Evolutionary conservation across 2,797 vertebrate genomes (phyloP).

Genomic region (Coccyzus lansbergi): DNA sequence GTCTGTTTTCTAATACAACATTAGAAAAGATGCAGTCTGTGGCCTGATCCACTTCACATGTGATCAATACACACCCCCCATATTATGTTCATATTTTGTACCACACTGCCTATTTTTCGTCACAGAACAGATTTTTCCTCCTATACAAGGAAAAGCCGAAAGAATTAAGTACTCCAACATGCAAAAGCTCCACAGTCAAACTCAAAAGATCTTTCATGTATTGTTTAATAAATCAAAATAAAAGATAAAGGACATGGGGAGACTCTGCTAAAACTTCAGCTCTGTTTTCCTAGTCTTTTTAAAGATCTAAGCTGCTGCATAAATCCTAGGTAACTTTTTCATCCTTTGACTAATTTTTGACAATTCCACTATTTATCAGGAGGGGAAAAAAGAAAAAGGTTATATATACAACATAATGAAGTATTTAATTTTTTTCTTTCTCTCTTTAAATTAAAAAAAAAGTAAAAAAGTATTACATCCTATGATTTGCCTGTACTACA

Average conservation of each 20-base stretch:
- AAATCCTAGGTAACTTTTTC: background rate
- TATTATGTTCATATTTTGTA: background rate
- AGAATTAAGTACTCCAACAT: background rate
- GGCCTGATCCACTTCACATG: background rate
- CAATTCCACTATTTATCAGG: background rate
- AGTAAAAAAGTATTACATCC: background rate
- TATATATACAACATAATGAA: background rate
- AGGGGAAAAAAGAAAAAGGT: background rate
- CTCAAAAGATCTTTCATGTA: background rate
- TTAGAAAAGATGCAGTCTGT: background rate
- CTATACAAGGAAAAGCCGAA: background rate
- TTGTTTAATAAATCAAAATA: background rate
- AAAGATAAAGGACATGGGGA: background rate
- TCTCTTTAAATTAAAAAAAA: background rate
- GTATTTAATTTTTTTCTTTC: background rate
- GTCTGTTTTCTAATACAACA: background rate
- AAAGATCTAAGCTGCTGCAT: background rate
- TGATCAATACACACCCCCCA: background rate
- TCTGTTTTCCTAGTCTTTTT: background rate
- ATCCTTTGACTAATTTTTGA: background rate
- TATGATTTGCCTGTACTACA: background rate
- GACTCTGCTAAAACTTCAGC: background rate
- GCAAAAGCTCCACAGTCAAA: background rate
- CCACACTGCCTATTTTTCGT: background rate
- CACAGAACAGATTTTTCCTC: background rate